Percentiles rank a stretch among this genome's conserved stretches.
Conservation (phyloP, 2,113 vertebrate species). For the Ophthalmolycus amberensis region DNA sequence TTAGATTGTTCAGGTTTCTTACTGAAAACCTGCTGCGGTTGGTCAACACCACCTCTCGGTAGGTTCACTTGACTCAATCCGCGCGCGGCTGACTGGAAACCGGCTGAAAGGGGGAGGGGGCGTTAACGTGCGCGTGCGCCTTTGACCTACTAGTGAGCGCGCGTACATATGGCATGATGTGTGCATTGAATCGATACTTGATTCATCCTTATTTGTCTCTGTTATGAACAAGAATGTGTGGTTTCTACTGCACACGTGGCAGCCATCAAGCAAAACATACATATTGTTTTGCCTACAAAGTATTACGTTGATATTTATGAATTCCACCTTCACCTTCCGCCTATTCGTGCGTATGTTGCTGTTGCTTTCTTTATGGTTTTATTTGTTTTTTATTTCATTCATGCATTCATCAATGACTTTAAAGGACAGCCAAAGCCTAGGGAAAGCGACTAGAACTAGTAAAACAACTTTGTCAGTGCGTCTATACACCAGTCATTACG, state of each 20-base stretch:
- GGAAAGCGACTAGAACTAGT: neutral
- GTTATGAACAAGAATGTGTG: neutral
- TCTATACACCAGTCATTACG: slow-evolving; percentile 63
- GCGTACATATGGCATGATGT: slow-evolving; percentile 36
- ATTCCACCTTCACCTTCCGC: accelerated
- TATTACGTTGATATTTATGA: too few relatives aligned
- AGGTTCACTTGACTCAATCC: slow-evolving; percentile 80
- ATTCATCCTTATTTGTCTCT: neutral
- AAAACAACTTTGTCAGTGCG: slow-evolving; percentile 37
- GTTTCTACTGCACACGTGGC: slow-evolving; percentile 67
- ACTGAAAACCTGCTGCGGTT: slow-evolving; percentile 78
- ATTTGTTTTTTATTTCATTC: neutral
- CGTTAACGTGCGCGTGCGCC: slow-evolving; percentile 60
- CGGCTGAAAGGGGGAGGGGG: slow-evolving; percentile 69
- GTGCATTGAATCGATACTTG: neutral
- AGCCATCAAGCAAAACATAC: slow-evolving; percentile 18
- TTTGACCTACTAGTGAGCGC: slow-evolving; percentile 56
- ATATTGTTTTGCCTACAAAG: neutral
- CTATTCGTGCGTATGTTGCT: neutral
- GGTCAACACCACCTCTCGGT: slow-evolving; percentile 80
- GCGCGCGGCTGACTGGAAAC: slow-evolving; percentile 79
- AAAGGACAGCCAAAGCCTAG: neutral
- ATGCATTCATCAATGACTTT: neutral
- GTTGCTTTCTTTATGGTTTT: neutral
- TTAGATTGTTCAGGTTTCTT: slow-evolving; percentile 69